phyloP scores from a whole-genome alignment of 2,888 invertebrate genomes.

The Epistrophe eligans region DNA sequence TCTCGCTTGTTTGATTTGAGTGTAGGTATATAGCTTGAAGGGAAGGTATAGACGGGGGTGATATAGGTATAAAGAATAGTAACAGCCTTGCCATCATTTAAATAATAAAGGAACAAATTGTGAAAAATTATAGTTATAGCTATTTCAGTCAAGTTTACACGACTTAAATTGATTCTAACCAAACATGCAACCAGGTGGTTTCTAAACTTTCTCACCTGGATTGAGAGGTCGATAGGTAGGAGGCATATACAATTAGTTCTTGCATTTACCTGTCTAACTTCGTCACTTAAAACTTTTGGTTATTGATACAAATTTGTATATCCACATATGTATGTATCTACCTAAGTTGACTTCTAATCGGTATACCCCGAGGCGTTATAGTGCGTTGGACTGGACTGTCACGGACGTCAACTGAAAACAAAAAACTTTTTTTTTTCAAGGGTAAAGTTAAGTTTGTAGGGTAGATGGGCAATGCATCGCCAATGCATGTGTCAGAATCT shows the following conservation, averaged over 20 bases:
- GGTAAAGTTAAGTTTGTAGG: too few species aligned
- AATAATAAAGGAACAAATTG: slow-evolving; percentile 64
- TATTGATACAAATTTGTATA: too few species aligned
- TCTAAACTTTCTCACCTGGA: slow-evolving; percentile 38
- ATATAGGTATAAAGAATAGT: background rate
- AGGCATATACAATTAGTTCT: background rate
- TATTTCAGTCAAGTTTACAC: slow-evolving; percentile 34
- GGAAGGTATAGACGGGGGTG: background rate
- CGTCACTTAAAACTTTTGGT: too few species aligned
- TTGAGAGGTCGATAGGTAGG: background rate
- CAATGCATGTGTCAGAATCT: too few species aligned
- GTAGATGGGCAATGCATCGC: too few species aligned
- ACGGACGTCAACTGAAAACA: too few species aligned
- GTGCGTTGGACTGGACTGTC: too few species aligned
- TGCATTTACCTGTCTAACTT: too few species aligned
- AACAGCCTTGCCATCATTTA: slow-evolving; percentile 34
- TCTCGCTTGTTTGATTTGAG: slow-evolving; percentile 49
- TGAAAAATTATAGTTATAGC: slow-evolving; percentile 45
- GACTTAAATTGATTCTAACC: slow-evolving; percentile 56
- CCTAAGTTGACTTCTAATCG: too few species aligned
- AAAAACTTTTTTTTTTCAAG: too few species aligned
- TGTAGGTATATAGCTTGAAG: background rate
- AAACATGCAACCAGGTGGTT: slow-evolving; percentile 66
- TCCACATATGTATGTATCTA: too few species aligned
- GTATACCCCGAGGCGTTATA: too few species aligned